These are phyloP conservation scores for Poecile atricapillus DNA, from an alignment of 2,113 vertebrate species.

Conservation along the genomic window DNA sequence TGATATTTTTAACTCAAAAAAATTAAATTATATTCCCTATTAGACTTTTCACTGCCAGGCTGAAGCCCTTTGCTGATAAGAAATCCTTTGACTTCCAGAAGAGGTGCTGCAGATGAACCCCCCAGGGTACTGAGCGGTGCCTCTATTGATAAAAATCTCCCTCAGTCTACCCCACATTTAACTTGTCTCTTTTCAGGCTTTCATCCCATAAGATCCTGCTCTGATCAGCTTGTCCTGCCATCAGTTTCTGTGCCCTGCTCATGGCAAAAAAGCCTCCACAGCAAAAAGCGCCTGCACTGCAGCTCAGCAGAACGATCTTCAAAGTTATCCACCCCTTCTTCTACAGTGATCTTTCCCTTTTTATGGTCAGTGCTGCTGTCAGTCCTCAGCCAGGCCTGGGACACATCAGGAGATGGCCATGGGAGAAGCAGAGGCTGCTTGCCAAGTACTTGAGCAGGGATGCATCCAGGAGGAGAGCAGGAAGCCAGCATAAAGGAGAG, in stretches of 20 bases:
- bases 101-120: not conserved
- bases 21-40: not conserved
- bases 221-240: not conserved
- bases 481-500: not conserved
- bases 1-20: not conserved
- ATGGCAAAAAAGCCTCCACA: not conserved
- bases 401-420: not conserved
- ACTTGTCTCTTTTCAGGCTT: not conserved
- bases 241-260: not conserved
- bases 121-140: not conserved
- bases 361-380: not conserved
- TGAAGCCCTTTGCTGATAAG: not conserved
- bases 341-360: not conserved
- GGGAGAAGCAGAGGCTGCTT: not conserved
- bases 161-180: not conserved
- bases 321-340: not conserved
- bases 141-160: not conserved
- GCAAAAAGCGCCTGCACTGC: not conserved
- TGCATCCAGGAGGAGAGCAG: not conserved
- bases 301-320: not conserved
- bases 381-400: not conserved
- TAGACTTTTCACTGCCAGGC: not conserved
- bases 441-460: accelerated
- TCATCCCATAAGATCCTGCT: not conserved
- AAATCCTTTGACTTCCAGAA: not conserved